These are phyloP conservation scores for Sterrhoptilus dennistouni DNA, from an alignment of 2,113 vertebrate species.

Conservation along the genomic window DNA sequence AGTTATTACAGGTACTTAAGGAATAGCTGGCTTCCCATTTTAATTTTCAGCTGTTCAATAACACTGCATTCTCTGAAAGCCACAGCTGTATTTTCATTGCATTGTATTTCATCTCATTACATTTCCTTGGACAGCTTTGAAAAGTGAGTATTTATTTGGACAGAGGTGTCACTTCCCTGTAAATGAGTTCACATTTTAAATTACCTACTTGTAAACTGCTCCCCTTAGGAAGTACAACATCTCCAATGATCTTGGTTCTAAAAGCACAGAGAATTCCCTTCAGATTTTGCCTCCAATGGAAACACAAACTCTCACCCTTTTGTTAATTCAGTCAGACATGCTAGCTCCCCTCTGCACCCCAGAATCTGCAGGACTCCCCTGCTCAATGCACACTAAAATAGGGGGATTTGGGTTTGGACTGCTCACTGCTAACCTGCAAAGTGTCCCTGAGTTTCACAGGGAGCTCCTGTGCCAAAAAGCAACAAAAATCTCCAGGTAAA, in stretches of 20 bases:
- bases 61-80: not conserved
- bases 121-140: not conserved
- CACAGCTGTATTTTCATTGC: not conserved
- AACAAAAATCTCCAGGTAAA: not conserved
- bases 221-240: not conserved
- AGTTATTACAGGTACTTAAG: constrained; percentile 34
- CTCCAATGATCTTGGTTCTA: not conserved
- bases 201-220: constrained; percentile 8
- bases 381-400: accelerated
- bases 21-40: constrained; percentile 28
- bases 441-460: not conserved
- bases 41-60: constrained; percentile 25
- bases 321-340: not conserved
- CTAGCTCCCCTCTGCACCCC: not conserved
- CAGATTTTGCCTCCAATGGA: not conserved
- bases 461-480: not conserved
- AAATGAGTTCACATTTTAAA: constrained; percentile 10
- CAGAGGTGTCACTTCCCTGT: not conserved
- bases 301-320: not conserved
- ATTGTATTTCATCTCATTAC: not conserved
- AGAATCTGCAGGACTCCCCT: not conserved
- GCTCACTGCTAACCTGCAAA: not conserved
- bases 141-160: not conserved
- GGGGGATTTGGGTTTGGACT: not conserved
- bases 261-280: not conserved